Evolutionary conservation across 2,113 vertebrate genomes (phyloP).

Genomic region (Notiomystis cincta): DNA sequence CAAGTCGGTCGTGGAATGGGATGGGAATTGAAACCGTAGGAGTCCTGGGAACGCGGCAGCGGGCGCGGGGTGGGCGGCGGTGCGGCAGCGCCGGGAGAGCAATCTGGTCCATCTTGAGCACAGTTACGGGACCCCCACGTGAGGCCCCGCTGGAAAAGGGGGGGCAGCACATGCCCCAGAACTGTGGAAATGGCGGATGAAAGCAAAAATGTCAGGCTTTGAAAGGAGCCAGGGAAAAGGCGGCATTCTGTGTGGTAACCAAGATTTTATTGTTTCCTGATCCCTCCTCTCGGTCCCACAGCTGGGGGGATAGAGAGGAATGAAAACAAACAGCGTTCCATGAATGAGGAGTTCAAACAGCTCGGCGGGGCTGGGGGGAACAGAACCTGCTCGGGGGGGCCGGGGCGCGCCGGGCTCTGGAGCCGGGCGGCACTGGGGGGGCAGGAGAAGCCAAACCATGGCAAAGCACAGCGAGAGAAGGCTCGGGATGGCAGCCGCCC

Average conservation of each 20-base stretch:
- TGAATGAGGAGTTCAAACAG: not conserved
- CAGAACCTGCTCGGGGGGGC: not conserved
- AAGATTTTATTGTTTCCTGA: conserved; percentile 54
- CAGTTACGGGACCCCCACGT: not conserved
- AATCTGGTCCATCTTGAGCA: not conserved
- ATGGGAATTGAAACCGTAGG: not conserved
- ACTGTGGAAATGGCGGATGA: conserved; percentile 29
- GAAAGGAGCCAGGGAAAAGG: not conserved
- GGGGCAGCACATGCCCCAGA: not conserved
- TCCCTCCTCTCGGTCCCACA: not conserved
- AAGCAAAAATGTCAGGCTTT: conserved; percentile 60
- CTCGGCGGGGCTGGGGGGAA: not conserved
- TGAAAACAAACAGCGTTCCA: not conserved
- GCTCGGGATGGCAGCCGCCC: fast-evolving
- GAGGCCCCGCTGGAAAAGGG: not conserved
- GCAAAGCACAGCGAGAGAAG: fast-evolving
- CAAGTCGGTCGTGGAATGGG: not conserved
- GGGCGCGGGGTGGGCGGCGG: not conserved
- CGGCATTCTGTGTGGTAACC: conserved; percentile 35
- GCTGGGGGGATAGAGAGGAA: not conserved
- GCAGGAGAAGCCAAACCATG: fast-evolving
- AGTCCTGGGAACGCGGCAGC: not conserved
- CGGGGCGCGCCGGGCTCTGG: fast-evolving
- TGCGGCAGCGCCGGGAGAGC: not conserved
- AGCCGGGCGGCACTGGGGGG: not conserved